Percentiles rank a stretch among this genome's conserved stretches.
Conservation (phyloP, 2,888 invertebrate genomes). For the Cantharis rufa region DNA sequence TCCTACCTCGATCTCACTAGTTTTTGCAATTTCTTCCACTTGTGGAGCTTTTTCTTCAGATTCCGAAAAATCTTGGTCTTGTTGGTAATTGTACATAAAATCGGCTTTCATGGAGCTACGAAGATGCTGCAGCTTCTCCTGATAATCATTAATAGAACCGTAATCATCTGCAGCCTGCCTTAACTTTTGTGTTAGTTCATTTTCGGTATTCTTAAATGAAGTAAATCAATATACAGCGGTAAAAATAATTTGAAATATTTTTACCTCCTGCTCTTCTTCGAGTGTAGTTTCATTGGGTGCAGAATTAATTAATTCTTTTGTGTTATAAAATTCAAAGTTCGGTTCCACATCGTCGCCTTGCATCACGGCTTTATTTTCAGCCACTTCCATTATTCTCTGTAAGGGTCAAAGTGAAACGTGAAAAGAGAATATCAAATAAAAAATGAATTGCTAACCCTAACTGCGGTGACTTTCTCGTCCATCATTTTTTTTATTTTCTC, state of each 20-base stretch:
- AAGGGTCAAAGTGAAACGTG: slow-evolving; percentile 25
- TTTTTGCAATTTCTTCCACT: slow-evolving; percentile 29
- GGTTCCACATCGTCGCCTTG: slow-evolving; percentile 60
- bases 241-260: background rate
- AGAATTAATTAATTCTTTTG: slow-evolving; percentile 66
- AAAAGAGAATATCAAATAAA: background rate
- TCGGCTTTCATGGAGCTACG: slow-evolving; percentile 43
- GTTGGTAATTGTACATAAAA: slow-evolving; percentile 37
- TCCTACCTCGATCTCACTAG: slow-evolving; percentile 38
- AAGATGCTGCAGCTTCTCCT: slow-evolving; percentile 32
- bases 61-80: slow-evolving; percentile 35
- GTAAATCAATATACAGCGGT: background rate
- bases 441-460: slow-evolving; percentile 63
- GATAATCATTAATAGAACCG: slow-evolving; percentile 1
- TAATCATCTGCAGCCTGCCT: slow-evolving; percentile 7
- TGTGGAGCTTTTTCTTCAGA: slow-evolving; percentile 28
- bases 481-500: slow-evolving; percentile 86
- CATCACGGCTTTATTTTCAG: slow-evolving; percentile 75
- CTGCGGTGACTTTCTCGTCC: slow-evolving; percentile 85
- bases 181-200: slow-evolving; percentile 16
- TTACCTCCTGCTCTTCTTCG: slow-evolving; percentile 54
- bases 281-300: slow-evolving; percentile 60
- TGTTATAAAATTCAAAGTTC: slow-evolving; percentile 70
- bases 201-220: slow-evolving; percentile 9
- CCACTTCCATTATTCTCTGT: slow-evolving; percentile 85